Percentiles rank a stretch among this genome's conserved stretches.
These are phyloP conservation scores for Haliclona indistincta DNA, from an alignment of 37 sponge, comb jelly and placozoan species.

Conservation along the genomic window DNA sequence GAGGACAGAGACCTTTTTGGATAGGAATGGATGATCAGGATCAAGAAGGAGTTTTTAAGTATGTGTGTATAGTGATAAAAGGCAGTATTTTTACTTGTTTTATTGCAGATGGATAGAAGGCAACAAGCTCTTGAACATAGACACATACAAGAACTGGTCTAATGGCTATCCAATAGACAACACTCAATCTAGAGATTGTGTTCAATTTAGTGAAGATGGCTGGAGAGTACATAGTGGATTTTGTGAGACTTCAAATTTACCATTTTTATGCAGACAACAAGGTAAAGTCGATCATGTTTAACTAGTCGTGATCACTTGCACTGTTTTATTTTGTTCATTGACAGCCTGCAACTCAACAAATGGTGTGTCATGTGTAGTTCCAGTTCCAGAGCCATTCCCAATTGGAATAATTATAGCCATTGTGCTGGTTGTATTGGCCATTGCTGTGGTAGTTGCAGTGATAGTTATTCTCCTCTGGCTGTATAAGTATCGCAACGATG, in stretches of 20 bases:
- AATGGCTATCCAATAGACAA: constrained; percentile 2
- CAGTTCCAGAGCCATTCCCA: not conserved
- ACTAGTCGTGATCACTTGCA: not conserved
- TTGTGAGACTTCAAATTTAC: constrained; percentile 26
- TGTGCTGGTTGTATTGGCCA: constrained; percentile 4
- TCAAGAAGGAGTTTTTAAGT: constrained; percentile 61
- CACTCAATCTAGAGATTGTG: constrained; percentile 42
- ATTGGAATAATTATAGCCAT: not conserved
- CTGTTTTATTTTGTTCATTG: not conserved
- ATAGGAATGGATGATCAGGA: constrained; percentile 65
- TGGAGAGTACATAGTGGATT: constrained; percentile 40
- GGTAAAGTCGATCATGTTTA: constrained; percentile 11
- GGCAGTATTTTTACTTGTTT: not conserved
- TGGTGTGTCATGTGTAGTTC: constrained; percentile 15
- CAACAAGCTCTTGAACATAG: not conserved
- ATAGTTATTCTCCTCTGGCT: constrained; percentile 34
- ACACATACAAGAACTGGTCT: constrained; percentile 48
- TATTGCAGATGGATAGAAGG: not conserved
- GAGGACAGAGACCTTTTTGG: constrained; percentile 37
- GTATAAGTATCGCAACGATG: constrained; percentile 69
- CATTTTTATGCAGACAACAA: constrained; percentile 54
- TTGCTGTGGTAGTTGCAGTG: constrained; percentile 16
- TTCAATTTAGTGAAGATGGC: constrained; percentile 40
- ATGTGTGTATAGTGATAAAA: not conserved
- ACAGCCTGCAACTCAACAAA: constrained; percentile 13